phyloP scores from a whole-genome alignment of 2,888 invertebrate genomes.

The Dolichomitus sp. region DNA sequence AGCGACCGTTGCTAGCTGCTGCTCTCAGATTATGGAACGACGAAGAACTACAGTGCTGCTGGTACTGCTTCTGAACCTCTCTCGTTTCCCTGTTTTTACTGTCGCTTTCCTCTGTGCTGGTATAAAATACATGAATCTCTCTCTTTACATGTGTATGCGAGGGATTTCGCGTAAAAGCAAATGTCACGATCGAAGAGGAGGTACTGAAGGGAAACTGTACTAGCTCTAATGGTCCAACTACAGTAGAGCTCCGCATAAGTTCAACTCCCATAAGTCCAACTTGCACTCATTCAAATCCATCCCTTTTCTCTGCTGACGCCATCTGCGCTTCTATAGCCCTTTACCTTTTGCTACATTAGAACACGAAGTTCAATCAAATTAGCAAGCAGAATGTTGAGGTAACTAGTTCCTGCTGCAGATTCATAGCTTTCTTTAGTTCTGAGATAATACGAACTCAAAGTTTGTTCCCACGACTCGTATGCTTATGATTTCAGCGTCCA shows the following conservation, averaged over 20 bases:
- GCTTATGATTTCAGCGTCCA: conserved; percentile 9
- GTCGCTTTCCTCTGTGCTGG: neutral
- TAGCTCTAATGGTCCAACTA: conserved; percentile 5
- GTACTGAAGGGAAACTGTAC: conserved; percentile 3
- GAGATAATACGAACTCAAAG: neutral
- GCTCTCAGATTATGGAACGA: conserved; percentile 54
- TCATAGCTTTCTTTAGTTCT: neutral
- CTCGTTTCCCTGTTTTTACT: conserved; percentile 33
- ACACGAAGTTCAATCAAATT: neutral
- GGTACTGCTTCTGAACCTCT: conserved; percentile 47
- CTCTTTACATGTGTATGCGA: neutral
- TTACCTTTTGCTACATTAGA: neutral
- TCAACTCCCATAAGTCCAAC: neutral
- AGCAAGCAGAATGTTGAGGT: neutral
- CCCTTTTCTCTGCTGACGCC: neutral
- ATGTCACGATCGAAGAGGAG: conserved; percentile 32
- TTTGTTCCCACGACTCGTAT: neutral
- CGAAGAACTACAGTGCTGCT: conserved; percentile 53
- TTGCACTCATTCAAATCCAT: neutral
- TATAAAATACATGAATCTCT: conserved; percentile 16
- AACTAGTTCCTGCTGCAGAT: neutral
- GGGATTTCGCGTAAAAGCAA: conserved; percentile 24
- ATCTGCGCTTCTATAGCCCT: neutral
- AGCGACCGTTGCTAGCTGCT: conserved; percentile 32
- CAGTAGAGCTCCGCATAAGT: neutral